Evolutionary conservation across 2,888 invertebrate species (phyloP).

Genomic region (Synergus japonicus): DNA sequence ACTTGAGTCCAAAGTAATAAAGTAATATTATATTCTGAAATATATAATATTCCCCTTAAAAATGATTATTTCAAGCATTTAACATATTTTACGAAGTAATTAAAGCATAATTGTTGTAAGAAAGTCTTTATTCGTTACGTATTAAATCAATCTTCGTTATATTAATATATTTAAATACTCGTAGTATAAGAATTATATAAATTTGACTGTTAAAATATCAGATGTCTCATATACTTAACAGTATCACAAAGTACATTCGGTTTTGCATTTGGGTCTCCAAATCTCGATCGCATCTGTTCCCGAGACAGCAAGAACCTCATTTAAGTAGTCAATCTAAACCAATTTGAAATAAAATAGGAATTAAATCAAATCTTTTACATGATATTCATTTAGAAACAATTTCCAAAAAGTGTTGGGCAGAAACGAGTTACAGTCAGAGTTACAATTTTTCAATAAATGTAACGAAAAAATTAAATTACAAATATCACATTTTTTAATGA

Average conservation of each 20-base stretch:
- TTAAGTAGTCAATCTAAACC: slow-evolving; percentile 69
- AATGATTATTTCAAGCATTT: neutral
- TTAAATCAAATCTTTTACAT: neutral
- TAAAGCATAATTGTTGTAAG: neutral
- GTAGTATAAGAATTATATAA: neutral
- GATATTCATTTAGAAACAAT: neutral
- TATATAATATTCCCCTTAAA: too few species aligned
- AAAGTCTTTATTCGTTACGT: neutral
- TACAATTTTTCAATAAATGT: too few species aligned
- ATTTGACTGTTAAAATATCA: neutral
- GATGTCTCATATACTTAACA: neutral
- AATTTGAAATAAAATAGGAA: neutral
- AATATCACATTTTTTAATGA: too few species aligned
- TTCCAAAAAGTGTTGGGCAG: neutral
- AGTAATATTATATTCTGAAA: too few species aligned
- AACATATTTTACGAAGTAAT: neutral
- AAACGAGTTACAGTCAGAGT: too few species aligned
- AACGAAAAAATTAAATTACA: too few species aligned
- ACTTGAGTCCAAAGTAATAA: too few species aligned
- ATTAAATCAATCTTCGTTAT: neutral
- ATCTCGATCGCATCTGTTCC: slow-evolving; percentile 68
- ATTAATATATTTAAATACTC: slow-evolving; percentile 13
- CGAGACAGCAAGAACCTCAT: slow-evolving; percentile 71
- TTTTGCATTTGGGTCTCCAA: slow-evolving; percentile 66
- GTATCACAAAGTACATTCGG: slow-evolving; percentile 29